A percentile compares a stretch with the other conserved stretches of the same genome.
Evolutionary conservation across 2,888 invertebrate genomes (phyloP).

Genomic region (Neuroscelio doddi): DNA sequence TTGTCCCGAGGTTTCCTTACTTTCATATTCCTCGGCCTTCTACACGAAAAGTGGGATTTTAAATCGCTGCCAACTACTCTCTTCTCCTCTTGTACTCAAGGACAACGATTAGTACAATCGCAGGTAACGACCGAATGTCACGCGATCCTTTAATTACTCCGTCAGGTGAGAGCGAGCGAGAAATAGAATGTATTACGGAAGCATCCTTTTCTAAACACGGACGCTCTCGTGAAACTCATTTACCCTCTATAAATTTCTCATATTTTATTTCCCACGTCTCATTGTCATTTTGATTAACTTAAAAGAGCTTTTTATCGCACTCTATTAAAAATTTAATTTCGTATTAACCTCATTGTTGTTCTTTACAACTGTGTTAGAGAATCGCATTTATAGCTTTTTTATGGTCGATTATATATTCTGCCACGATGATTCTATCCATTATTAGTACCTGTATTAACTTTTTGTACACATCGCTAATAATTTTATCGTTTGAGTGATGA

Average conservation of each 20-base stretch:
- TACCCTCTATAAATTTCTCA: background rate
- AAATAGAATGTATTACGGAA: too few species aligned
- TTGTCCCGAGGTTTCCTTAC: slow-evolving; percentile 50
- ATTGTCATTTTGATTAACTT: slow-evolving; percentile 3
- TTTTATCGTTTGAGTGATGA: too few species aligned
- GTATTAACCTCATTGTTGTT: background rate
- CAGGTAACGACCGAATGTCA: slow-evolving; percentile 23
- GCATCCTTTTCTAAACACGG: background rate
- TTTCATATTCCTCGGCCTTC: slow-evolving; percentile 61
- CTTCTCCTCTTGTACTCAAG: slow-evolving; percentile 9
- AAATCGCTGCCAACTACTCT: slow-evolving; percentile 12
- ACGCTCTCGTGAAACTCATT: slow-evolving; percentile 3
- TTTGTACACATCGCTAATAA: too few species aligned
- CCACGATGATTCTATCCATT: too few species aligned
- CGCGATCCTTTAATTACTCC: slow-evolving; percentile 27
- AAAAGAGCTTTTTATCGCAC: background rate
- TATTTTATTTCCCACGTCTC: slow-evolving; percentile 1
- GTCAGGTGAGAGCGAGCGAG: background rate
- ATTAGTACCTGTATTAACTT: too few species aligned
- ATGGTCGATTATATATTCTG: too few species aligned
- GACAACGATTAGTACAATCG: slow-evolving; percentile 31
- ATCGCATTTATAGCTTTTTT: too few species aligned
- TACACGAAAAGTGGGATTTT: slow-evolving; percentile 30
- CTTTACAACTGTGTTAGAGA: too few species aligned
- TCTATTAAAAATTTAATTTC: slow-evolving; percentile 3